Evolutionary conservation across 1,140 invertebrate genomes (phyloP), one percentile per base, ranked within the genome.

Genomic region (Aphidius gifuensis): DNA sequence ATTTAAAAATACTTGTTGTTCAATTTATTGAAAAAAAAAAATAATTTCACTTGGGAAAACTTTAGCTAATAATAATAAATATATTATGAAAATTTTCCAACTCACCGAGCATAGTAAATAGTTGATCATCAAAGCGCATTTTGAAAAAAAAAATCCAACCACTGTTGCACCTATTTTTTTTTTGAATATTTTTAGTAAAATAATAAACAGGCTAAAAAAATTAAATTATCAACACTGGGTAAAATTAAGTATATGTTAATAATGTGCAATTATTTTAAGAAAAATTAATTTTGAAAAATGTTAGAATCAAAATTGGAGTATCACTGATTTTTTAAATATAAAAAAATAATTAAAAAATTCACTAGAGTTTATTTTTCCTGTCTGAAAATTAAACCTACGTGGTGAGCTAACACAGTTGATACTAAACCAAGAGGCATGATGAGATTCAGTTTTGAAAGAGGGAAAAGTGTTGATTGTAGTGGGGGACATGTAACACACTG

Each of bases 101-200:
- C 67, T 69, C 48, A 72, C 70, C 70, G 6, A 72, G 60, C 23
- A 69, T 64, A 5, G 69, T 67, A 44, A 72, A 72, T 7, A 72
- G 59, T 51, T 70, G 70, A 61, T 72, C 70, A 58, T 72, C 70
- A 64, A 72, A 72, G 11, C 70, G 58, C 70, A 72, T 72, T 42
- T 54, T 48, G 50, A 44, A 9, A 11, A 38, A 4, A 16, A 61
- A 11, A 16, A 62, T 32, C 46, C 56, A 58, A 47, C 21, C 55
- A 63, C 56, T 45, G 5, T 6, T 57, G 45, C 46, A 48, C 46
- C 23, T 3, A 32, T 32, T 32, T 32, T 32, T 32, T 32, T 16
- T 16, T 16, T 16, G 16, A 16, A 16, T 16, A 16, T 16, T 16
- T 16, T 16, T 0, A 16, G 16, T 16, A 16, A 16, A 16, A 16